Percentiles rank a stretch among this genome's conserved stretches.
These are phyloP conservation scores for Cetoscarus ocellatus DNA, from an alignment of 2,797 vertebrate species.

Conservation along the genomic window DNA sequence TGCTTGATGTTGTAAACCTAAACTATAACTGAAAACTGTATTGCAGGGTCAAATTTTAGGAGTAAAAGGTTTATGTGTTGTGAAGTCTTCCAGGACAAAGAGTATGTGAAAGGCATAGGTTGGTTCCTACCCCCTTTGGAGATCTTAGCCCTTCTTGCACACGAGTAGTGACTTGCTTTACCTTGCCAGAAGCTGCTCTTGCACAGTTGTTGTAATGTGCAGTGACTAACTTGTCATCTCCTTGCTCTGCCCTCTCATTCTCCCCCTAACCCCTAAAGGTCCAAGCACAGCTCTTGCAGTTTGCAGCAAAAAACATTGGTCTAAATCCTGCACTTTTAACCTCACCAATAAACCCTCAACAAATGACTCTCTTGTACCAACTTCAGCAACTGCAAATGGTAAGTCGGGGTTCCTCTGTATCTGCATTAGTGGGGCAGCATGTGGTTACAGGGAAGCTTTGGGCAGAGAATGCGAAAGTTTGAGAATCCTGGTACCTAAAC, in stretches of 20 bases:
- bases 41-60: not conserved
- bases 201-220: conserved; percentile 26
- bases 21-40: not conserved
- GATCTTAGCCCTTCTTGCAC: not conserved
- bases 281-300: conserved; percentile 99
- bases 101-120: not conserved
- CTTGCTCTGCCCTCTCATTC: conserved; percentile 3
- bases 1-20: not conserved
- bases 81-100: not conserved
- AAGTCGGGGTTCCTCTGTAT: conserved; percentile 67
- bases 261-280: conserved; percentile 82
- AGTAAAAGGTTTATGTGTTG: not conserved
- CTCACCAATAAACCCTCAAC: conserved; percentile 99
- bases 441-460: not conserved
- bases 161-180: conserved; percentile 6
- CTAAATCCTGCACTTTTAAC: conserved; percentile 99
- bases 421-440: not conserved
- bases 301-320: conserved; percentile 99
- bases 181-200: conserved; percentile 30
- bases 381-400: conserved; percentile 99
- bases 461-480: not conserved
- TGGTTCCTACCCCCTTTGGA: not conserved
- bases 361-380: conserved; percentile 99
- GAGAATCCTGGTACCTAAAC: not conserved
- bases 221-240: conserved; percentile 38